Evolutionary conservation across 2,113 vertebrate species (phyloP).

Genomic region (Oenanthe oenanthe): DNA sequence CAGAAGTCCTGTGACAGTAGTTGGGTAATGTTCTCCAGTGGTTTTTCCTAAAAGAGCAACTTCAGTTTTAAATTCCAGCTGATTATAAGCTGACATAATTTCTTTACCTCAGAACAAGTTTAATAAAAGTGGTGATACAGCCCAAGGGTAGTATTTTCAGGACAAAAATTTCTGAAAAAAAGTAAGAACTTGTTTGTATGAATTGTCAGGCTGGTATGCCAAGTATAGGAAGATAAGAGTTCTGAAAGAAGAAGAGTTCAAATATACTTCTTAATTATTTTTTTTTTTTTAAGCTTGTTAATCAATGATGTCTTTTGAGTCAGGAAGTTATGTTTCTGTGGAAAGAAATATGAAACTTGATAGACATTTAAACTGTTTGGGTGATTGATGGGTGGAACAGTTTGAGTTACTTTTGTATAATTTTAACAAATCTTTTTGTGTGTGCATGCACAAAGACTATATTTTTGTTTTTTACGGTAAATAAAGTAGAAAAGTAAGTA

Average conservation of each 20-base stretch:
- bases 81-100: not conserved
- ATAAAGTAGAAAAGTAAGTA: not conserved
- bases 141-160: not conserved
- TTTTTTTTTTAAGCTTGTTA: not conserved
- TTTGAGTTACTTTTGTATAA: accelerated
- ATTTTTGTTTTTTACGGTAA: not conserved
- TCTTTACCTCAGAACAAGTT: not conserved
- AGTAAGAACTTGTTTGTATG: not conserved
- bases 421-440: not conserved
- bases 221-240: not conserved
- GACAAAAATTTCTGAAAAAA: not conserved
- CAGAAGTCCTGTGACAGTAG: not conserved
- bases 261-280: not conserved
- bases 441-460: not conserved
- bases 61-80: not conserved
- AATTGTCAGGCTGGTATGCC: not conserved
- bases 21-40: not conserved
- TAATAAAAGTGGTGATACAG: not conserved
- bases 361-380: not conserved
- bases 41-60: not conserved
- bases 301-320: not conserved
- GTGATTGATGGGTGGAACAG: not conserved
- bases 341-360: not conserved
- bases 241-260: not conserved
- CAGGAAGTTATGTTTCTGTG: not conserved